A percentile compares a stretch with the other conserved stretches of the same genome.
Evolutionary conservation across 2,888 invertebrate genomes (phyloP).

Genomic region (Agrotis segetum): DNA sequence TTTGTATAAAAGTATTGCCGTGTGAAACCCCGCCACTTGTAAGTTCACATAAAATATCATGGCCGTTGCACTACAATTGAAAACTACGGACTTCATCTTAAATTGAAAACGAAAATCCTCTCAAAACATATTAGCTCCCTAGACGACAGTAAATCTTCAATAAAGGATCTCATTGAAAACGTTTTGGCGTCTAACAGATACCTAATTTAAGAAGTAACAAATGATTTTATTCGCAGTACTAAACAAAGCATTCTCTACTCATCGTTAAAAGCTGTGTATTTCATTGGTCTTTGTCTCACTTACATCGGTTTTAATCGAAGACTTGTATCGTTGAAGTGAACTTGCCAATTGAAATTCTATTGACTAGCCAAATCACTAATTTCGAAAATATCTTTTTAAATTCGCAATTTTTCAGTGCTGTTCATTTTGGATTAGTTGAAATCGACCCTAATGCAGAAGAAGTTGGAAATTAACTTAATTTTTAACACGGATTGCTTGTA

Average conservation of each 20-base stretch:
- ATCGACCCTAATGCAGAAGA: no score
- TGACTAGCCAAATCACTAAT: neutral
- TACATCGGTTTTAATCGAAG: conserved; percentile 13
- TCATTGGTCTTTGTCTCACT: conserved; percentile 8
- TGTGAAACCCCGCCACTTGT: no score
- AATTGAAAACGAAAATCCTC: conserved; percentile 24
- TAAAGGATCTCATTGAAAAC: conserved; percentile 39
- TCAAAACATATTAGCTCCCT: conserved; percentile 35
- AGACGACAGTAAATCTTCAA: conserved; percentile 46
- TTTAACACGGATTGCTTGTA: no score
- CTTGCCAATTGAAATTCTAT: neutral
- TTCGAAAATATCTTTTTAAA: neutral
- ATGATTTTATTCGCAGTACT: conserved; percentile 36
- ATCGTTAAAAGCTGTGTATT: conserved; percentile 7
- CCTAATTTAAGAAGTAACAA: conserved; percentile 43
- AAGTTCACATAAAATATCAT: neutral
- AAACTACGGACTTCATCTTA: conserved; percentile 20
- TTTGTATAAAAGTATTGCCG: no score
- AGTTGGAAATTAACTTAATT: no score
- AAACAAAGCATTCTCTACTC: conserved; percentile 41
- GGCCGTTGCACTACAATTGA: neutral
- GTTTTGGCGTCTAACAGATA: conserved; percentile 30
- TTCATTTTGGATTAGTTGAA: no score
- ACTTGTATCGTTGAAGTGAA: neutral
- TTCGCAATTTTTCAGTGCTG: neutral